phyloP scores from a whole-genome alignment of 2,888 invertebrate species.

The Saturnia pavonia region DNA sequence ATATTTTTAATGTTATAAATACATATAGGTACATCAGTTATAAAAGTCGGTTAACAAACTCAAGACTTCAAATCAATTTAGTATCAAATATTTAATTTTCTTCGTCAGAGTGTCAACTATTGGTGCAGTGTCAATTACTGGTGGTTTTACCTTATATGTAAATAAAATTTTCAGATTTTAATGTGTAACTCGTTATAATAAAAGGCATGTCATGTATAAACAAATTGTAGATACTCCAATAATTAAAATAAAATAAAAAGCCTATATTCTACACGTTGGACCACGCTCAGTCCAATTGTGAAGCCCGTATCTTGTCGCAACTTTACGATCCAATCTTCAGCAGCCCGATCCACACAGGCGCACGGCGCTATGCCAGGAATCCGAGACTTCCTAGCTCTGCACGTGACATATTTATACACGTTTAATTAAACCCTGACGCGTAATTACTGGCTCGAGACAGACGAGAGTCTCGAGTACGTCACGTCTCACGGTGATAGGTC shows the following conservation, averaged over 20 bases:
- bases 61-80: too few relatives aligned
- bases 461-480: constrained; percentile 13
- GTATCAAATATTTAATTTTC: too few relatives aligned
- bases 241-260: background rate
- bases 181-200: background rate
- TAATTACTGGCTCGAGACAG: constrained; percentile 25
- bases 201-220: background rate
- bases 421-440: constrained; percentile 31
- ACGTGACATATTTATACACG: constrained; percentile 33
- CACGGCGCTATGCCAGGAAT: constrained; percentile 40
- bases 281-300: constrained; percentile 10
- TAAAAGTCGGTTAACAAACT: too few relatives aligned
- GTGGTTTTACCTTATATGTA: too few relatives aligned
- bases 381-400: constrained; percentile 34
- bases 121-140: too few relatives aligned
- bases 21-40: too few relatives aligned
- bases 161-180: background rate
- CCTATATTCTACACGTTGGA: background rate
- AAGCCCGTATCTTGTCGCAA: constrained; percentile 34
- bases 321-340: constrained; percentile 49
- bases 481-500: constrained; percentile 19
- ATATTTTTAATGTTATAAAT: too few relatives aligned
- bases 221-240: background rate
- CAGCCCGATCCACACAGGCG: constrained; percentile 33
- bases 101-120: too few relatives aligned